phyloP scores from a whole-genome alignment of 2,113 vertebrate genomes.

The Gnathonemus longibarbis region DNA sequence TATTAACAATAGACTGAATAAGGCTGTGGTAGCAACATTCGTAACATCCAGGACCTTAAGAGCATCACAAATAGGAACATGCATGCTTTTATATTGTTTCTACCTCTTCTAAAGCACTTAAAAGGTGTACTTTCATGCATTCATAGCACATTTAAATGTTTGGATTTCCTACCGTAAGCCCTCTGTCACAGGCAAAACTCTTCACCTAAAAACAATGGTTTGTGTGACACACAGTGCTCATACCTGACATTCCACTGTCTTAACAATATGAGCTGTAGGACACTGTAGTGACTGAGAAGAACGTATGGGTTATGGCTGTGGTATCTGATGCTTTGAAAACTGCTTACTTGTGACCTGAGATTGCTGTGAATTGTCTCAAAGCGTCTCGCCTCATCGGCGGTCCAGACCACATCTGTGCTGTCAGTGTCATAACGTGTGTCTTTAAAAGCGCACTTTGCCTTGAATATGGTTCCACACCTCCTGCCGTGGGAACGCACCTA shows the following conservation, averaged over 20 bases:
- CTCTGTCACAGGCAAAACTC: background rate
- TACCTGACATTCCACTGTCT: background rate
- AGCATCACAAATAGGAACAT: background rate
- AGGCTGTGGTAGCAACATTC: background rate
- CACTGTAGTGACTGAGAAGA: background rate
- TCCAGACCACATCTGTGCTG: background rate
- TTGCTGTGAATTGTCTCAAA: background rate
- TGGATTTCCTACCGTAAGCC: background rate
- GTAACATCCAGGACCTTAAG: background rate
- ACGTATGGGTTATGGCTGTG: background rate
- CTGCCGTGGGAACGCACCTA: background rate
- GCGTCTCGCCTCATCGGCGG: background rate
- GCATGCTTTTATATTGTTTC: background rate
- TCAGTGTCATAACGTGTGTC: background rate
- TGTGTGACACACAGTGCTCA: background rate
- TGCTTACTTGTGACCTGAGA: background rate
- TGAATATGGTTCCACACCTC: background rate
- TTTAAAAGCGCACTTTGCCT: background rate
- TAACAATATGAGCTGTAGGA: background rate
- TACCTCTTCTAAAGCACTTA: background rate
- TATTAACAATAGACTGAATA: background rate
- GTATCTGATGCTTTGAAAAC: background rate
- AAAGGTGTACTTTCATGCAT: background rate
- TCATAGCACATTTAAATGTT: background rate
- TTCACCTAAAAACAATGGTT: background rate